phyloP scores from a whole-genome alignment of 1,140 invertebrate genomes.

The Camponotus vicinus region DNA sequence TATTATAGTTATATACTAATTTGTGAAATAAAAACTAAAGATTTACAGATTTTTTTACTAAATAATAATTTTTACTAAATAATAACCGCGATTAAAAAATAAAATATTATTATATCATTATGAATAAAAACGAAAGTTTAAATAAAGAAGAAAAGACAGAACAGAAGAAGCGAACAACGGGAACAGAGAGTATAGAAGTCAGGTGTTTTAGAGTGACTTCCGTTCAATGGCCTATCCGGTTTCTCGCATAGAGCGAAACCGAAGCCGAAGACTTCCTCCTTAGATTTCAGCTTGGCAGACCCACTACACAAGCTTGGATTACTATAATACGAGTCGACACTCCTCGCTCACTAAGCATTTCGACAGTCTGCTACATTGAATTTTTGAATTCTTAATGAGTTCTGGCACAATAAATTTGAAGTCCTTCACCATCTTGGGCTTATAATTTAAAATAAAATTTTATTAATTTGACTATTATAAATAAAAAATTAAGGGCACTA shows the following conservation, averaged over 20 bases:
- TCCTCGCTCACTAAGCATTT: constrained; percentile 80
- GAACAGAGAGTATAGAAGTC: constrained; percentile 38
- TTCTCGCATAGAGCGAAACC: constrained; percentile 76
- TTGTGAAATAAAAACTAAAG: background rate
- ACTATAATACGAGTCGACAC: constrained; percentile 81
- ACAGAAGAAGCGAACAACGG: constrained; percentile 32
- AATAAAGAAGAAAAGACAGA: background rate
- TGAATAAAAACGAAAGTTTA: background rate
- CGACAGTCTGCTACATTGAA: constrained; percentile 77
- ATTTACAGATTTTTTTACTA: background rate
- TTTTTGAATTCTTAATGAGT: constrained; percentile 2
- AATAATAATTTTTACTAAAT: background rate
- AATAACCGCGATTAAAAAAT: background rate
- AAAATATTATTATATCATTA: background rate
- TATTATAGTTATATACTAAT: background rate
- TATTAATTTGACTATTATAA: background rate
- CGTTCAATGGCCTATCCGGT: constrained; percentile 69
- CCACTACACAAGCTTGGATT: constrained; percentile 71
- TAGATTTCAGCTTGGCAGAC: constrained; percentile 71
- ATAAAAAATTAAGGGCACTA: no score
- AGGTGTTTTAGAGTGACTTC: constrained; percentile 62
- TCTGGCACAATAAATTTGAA: background rate
- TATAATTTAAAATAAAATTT: background rate
- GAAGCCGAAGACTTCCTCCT: constrained; percentile 79
- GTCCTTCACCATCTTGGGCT: no score